Conservation (phyloP, 1,140 invertebrate genomes). For the Frieseomelitta varia region DNA sequence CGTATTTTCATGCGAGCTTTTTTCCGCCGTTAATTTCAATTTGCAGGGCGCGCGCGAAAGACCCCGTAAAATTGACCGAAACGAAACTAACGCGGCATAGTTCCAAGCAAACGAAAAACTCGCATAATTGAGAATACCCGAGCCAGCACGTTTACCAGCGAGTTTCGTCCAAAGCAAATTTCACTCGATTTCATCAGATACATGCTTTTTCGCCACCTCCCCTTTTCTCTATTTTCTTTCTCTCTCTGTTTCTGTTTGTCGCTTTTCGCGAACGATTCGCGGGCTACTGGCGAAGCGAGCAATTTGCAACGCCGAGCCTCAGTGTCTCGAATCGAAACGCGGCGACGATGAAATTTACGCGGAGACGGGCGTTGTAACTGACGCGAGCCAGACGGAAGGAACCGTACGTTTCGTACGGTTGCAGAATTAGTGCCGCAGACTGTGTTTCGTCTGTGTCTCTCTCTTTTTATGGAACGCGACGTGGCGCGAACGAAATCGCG, state of each 20-base stretch:
- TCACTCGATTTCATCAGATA: no score
- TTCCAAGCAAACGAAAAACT: conserved; percentile 36
- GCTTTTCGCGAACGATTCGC: no score
- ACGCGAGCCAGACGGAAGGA: background rate
- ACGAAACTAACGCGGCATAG: conserved; percentile 13
- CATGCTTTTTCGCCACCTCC: no score
- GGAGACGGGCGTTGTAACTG: background rate
- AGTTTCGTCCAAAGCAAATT: background rate
- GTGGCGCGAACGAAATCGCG: background rate
- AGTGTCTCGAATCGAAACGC: background rate
- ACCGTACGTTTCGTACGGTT: background rate
- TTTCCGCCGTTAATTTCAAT: conserved; percentile 49
- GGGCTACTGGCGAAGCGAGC: no score
- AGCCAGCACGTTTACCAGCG: no score
- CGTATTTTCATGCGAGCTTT: conserved; percentile 18
- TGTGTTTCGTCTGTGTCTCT: background rate
- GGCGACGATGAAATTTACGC: conserved; percentile 10
- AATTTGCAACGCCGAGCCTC: background rate
- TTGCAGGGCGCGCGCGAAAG: background rate
- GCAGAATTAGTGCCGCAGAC: background rate
- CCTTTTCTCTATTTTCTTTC: no score
- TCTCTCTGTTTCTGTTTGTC: no score
- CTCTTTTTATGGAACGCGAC: background rate
- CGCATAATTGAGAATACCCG: conserved; percentile 66
- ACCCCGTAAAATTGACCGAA: background rate